Evolutionary conservation across 2,797 vertebrate genomes (phyloP), one percentile per base, ranked within the genome.

Genomic region (Anabacerthia variegaticeps): DNA sequence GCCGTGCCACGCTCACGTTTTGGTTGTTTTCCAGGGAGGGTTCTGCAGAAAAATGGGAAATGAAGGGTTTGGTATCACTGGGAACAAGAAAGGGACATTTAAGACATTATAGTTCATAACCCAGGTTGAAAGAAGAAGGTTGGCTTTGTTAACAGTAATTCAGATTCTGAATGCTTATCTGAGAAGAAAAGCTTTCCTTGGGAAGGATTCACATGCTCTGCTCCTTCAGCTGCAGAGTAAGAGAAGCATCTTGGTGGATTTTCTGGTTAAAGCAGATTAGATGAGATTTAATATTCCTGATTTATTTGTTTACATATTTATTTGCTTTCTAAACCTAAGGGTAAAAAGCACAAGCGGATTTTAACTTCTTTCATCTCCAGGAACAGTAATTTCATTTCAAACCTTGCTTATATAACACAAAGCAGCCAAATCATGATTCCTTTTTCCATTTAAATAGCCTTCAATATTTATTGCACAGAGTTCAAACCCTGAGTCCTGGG

Each of bases 281-380:
- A 91, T 80, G 87, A 93, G 89, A 92, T 92, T 96, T 92, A 92
- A 95, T 95, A 92, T 89, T 92, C 87, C 83, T 96, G 95, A 95
- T 96, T 92, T 96, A 96, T 96, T 94, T 96, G 96, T 95, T 96
- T 96, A 96, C 15, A 3, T 78, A 90, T 93, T 94, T 94, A 89
- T 91, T 94, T 92, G 56, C 48, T 90, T 95, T 95, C 88, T 88
- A 91, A 94, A 96, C 94, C 95, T 93, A 34, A 94, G 93, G 95
- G 84, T 91, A 85, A 91, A 77, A 94, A 93, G 19, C 75, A 52
- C 1, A 5, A 91, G 75, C 75, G 85, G 87, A 91, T 92, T 91
- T 91, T 82, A 71, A 85, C 78, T 93, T 85, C 87, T 91, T 93
- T 85, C 89, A 74, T 96, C 93, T 95, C 75, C 87, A 80, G 89